Percentiles rank a stretch among this genome's conserved stretches.
Evolutionary conservation across 2,113 vertebrate species (phyloP).

Genomic region (Forbesichthys papilliferus): DNA sequence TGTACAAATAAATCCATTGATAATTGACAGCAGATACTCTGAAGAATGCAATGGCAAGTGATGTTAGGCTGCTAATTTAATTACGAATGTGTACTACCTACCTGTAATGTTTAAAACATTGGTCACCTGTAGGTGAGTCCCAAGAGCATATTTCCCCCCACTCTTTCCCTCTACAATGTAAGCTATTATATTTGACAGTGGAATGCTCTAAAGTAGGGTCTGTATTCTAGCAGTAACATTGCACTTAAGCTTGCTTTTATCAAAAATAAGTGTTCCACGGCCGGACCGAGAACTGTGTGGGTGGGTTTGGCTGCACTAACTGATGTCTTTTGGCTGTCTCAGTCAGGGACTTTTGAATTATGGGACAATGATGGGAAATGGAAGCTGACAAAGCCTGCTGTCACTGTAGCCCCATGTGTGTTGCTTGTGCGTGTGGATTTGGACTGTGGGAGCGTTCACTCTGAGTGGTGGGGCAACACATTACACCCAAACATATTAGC

Average conservation of each 20-base stretch:
- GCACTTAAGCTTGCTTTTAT: neutral
- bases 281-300: neutral
- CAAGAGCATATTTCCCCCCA: too few relatives aligned
- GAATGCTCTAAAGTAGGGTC: neutral
- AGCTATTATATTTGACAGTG: neutral
- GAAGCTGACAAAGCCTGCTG: conserved; percentile 1
- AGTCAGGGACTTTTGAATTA: conserved; percentile 7
- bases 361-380: conserved; percentile 4
- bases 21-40: too few relatives aligned
- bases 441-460: neutral
- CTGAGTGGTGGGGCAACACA: neutral
- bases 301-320: neutral
- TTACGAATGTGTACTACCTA: too few relatives aligned
- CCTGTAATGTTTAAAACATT: too few relatives aligned
- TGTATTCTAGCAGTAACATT: neutral
- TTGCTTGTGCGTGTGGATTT: neutral
- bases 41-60: too few relatives aligned
- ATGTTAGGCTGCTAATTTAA: too few relatives aligned
- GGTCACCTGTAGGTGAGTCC: too few relatives aligned
- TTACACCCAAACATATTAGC: conserved; percentile 20
- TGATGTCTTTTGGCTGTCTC: neutral
- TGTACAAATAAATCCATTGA: too few relatives aligned
- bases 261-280: neutral
- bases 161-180: too few relatives aligned
- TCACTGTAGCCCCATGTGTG: neutral